Conservation (phyloP, 1,140 invertebrate genomes). For the Cydia strobilella region DNA sequence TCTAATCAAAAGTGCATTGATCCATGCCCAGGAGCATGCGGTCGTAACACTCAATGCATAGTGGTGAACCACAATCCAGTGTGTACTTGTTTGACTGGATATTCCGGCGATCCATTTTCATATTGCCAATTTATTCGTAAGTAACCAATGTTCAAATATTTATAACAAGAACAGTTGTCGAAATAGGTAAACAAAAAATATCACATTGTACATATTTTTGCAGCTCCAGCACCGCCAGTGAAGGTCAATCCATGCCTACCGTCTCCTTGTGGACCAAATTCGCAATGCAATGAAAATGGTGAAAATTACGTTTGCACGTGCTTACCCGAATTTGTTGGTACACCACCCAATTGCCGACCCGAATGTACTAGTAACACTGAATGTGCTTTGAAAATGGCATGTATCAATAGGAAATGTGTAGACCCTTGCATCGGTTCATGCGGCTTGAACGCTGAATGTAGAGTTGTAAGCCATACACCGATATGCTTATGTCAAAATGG, state of each 20-base stretch:
- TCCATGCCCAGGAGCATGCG: slow-evolving; percentile 88
- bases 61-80: slow-evolving; percentile 85
- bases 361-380: slow-evolving; percentile 86
- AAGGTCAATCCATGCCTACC: slow-evolving; percentile 82
- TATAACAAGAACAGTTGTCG: background rate
- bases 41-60: slow-evolving; percentile 83
- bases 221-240: slow-evolving; percentile 57
- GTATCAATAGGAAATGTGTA: slow-evolving; percentile 84
- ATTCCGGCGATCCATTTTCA: slow-evolving; percentile 84
- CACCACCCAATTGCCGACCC: slow-evolving; percentile 84
- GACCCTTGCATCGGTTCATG: slow-evolving; percentile 88
- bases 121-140: slow-evolving; percentile 81
- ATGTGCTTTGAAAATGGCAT: slow-evolving; percentile 82
- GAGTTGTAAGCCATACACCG: slow-evolving; percentile 83
- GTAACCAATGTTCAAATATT: slow-evolving; percentile 41
- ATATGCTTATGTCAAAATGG: slow-evolving; percentile 83
- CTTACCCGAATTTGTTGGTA: slow-evolving; percentile 81
- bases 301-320: slow-evolving; percentile 84
- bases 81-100: slow-evolving; percentile 82
- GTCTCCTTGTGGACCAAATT: slow-evolving; percentile 85
- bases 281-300: slow-evolving; percentile 81
- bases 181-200: background rate
- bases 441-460: slow-evolving; percentile 82
- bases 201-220: slow-evolving; percentile 39
- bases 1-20: slow-evolving; percentile 86